Evolutionary conservation across 2,888 invertebrate species (phyloP).

Genomic region (Sarcophaga subvicina): DNA sequence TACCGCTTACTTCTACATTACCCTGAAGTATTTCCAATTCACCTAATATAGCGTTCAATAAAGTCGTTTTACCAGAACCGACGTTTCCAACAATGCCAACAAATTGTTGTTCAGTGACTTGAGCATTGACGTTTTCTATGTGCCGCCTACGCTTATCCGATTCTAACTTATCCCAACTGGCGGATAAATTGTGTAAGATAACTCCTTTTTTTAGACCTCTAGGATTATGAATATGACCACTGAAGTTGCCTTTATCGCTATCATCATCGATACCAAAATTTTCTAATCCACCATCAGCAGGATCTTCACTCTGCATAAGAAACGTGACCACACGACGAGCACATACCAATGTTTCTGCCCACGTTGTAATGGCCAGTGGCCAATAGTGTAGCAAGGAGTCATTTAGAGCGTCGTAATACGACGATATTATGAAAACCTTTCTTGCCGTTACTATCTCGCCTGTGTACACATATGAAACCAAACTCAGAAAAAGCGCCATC

Average conservation of each 20-base stretch:
- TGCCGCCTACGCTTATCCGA: constrained; percentile 72
- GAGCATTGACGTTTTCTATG: constrained; percentile 82
- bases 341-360: constrained; percentile 89
- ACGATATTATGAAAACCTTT: constrained; percentile 90
- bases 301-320: constrained; percentile 81
- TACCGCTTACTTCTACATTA: constrained; percentile 84
- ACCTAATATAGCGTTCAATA: constrained; percentile 88
- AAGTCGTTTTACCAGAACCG: constrained; percentile 88
- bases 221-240: constrained; percentile 74
- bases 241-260: constrained; percentile 74
- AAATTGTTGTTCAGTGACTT: constrained; percentile 74
- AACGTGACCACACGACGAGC: constrained; percentile 87
- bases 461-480: constrained; percentile 86
- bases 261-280: constrained; percentile 74
- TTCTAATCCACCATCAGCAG: constrained; percentile 73
- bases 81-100: constrained; percentile 87
- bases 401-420: constrained; percentile 90
- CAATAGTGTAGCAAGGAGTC: constrained; percentile 90
- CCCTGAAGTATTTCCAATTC: constrained; percentile 87
- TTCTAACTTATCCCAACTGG: constrained; percentile 83
- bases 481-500: constrained; percentile 89
- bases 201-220: constrained; percentile 77
- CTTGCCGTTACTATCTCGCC: constrained; percentile 87
- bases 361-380: constrained; percentile 89
- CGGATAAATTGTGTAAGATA: constrained; percentile 82